Evolutionary conservation across 1,140 invertebrate genomes (phyloP).

Genomic region (Kradibia gibbosae): DNA sequence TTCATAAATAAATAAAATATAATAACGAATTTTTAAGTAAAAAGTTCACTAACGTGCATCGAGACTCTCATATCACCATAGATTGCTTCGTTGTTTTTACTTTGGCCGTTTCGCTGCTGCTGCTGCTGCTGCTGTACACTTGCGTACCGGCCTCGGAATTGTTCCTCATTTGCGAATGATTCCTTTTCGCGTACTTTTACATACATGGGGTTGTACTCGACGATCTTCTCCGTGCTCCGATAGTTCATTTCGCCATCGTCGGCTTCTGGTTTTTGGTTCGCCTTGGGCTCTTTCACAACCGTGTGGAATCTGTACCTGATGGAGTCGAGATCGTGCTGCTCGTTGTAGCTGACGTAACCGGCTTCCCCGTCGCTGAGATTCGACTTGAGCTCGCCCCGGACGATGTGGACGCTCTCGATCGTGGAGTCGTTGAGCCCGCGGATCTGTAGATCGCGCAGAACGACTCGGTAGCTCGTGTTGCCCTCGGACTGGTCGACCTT

Average conservation of each 20-base stretch:
- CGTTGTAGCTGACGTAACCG: slow-evolving; percentile 68
- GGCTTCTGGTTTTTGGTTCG: background rate
- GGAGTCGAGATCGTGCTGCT: slow-evolving; percentile 63
- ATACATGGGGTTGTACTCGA: slow-evolving; percentile 19
- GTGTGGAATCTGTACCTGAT: slow-evolving; percentile 69
- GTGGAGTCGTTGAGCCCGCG: slow-evolving; percentile 64
- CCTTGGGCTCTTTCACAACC: slow-evolving; percentile 58
- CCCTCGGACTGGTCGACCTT: slow-evolving; percentile 70
- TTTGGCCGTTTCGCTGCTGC: background rate
- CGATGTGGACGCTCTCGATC: slow-evolving; percentile 66
- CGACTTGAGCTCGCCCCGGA: slow-evolving; percentile 61
- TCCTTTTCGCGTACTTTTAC: background rate
- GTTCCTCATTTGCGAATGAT: no score
- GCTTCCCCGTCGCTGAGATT: slow-evolving; percentile 66
- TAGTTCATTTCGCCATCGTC: no score
- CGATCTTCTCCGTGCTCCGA: slow-evolving; percentile 12
- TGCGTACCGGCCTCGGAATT: no score
- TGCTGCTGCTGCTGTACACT: background rate
- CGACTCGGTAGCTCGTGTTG: slow-evolving; percentile 66
- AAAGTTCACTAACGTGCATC: slow-evolving; percentile 30
- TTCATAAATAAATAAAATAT: no score
- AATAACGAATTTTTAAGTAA: no score
- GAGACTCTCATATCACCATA: slow-evolving; percentile 34
- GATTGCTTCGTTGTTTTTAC: background rate
- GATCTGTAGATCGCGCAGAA: slow-evolving; percentile 65